These are phyloP conservation scores for Plumapathes pennacea DNA, from an alignment of 92 coral and sea anemone genomes.

Conservation along the genomic window DNA sequence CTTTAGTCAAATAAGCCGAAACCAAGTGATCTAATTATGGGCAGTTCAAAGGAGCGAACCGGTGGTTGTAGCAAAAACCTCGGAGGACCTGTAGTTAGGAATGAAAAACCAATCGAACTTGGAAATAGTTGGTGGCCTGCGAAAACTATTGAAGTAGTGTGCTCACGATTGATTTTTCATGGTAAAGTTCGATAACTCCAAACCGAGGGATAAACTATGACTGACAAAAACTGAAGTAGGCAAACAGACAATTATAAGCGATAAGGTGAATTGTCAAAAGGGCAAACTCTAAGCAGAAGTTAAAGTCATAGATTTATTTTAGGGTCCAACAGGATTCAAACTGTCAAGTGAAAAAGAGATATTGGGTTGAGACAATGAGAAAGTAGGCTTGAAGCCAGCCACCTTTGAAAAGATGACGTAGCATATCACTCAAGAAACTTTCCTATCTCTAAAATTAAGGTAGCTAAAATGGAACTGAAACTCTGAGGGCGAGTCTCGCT, in stretches of 20 bases:
- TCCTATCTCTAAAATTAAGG: constrained; percentile 56
- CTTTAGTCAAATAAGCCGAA: constrained; percentile 80
- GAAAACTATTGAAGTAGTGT: constrained; percentile 69
- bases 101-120: constrained; percentile 74
- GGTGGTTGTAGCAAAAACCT: constrained; percentile 77
- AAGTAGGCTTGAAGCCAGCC: constrained; percentile 88
- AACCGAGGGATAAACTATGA: constrained; percentile 65
- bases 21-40: constrained; percentile 79
- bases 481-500: constrained; percentile 50
- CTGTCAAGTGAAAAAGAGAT: constrained; percentile 56
- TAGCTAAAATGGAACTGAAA: constrained; percentile 66
- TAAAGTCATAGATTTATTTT: constrained; percentile 59
- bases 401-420: constrained; percentile 74
- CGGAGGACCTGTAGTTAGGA: constrained; percentile 81
- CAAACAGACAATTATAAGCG: constrained; percentile 75
- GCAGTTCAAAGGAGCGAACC: constrained; percentile 69
- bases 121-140: constrained; percentile 78
- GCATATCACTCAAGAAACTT: constrained; percentile 66
- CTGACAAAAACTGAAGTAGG: constrained; percentile 45
- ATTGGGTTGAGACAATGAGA: constrained; percentile 63
- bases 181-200: constrained; percentile 59
- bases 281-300: constrained; percentile 79
- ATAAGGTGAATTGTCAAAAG: constrained; percentile 67
- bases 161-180: constrained; percentile 40
- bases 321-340: no score